These are phyloP conservation scores for Tauraco erythrolophus DNA, from an alignment of 2,113 vertebrate species.

Conservation along the genomic window DNA sequence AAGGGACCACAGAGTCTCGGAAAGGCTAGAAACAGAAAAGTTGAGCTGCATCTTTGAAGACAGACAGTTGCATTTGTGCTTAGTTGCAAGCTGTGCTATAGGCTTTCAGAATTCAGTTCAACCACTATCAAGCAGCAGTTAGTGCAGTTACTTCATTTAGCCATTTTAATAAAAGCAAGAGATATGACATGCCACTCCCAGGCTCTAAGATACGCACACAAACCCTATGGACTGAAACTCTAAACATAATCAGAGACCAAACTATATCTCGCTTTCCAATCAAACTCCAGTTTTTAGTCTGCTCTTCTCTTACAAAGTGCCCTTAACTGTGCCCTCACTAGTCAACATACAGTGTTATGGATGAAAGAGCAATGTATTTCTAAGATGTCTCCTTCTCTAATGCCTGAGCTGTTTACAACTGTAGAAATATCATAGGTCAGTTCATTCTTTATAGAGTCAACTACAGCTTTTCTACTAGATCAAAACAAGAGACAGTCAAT, in stretches of 20 bases:
- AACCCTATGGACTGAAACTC: background rate
- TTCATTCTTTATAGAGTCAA: background rate
- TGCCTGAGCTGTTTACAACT: background rate
- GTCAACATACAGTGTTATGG: background rate
- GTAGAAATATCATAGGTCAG: background rate
- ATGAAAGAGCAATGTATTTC: background rate
- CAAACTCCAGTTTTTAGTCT: background rate
- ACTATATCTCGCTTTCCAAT: background rate
- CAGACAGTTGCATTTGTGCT: background rate
- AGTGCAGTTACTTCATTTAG: background rate
- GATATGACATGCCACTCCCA: background rate
- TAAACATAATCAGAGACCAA: background rate
- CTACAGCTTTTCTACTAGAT: background rate
- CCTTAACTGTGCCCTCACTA: background rate
- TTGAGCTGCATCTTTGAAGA: background rate
- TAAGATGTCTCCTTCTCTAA: background rate
- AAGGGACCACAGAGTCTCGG: background rate
- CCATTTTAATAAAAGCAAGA: background rate
- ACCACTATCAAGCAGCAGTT: background rate
- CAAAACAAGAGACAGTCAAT: background rate
- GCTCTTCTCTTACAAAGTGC: background rate
- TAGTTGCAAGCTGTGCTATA: background rate
- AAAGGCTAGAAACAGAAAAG: conserved; percentile 47
- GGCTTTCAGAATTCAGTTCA: background rate
- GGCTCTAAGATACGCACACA: background rate